Evolutionary conservation across 1,140 invertebrate genomes (phyloP).

Genomic region (Galleria mellonella): DNA sequence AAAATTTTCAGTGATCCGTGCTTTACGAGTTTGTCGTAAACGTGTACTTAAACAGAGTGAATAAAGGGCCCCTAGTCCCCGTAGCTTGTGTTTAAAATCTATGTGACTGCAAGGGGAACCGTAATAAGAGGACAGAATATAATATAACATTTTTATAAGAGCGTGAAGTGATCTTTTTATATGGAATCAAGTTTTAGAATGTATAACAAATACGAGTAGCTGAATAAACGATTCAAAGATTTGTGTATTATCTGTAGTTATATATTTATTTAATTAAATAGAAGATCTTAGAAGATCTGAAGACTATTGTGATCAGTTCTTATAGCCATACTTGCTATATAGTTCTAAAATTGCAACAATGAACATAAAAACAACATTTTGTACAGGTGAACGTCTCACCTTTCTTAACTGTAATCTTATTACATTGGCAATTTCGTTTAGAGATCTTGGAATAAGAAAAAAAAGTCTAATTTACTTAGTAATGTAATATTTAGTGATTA

Average conservation of each 20-base stretch:
- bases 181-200: conserved; percentile 13
- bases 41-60: conserved; percentile 64
- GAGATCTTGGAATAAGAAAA: conserved; percentile 14
- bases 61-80: conserved; percentile 42
- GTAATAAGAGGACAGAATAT: too few species aligned
- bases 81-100: conserved; percentile 57
- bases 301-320: too few species aligned
- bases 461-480: neutral
- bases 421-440: neutral
- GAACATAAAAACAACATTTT: too few species aligned
- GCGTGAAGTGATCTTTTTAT: conserved; percentile 26
- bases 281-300: too few species aligned
- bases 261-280: too few species aligned
- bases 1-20: conserved; percentile 73
- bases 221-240: conserved; percentile 2
- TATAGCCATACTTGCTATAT: too few species aligned
- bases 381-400: too few species aligned
- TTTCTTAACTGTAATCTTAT: too few species aligned
- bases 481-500: too few species aligned
- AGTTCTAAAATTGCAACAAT: too few species aligned
- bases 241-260: too few species aligned
- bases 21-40: conserved; percentile 72
- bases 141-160: too few species aligned
- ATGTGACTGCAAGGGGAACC: conserved; percentile 49
- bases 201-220: conserved; percentile 5